Conservation (phyloP, 2,113 vertebrate species). For the Papio anubis region DNA sequence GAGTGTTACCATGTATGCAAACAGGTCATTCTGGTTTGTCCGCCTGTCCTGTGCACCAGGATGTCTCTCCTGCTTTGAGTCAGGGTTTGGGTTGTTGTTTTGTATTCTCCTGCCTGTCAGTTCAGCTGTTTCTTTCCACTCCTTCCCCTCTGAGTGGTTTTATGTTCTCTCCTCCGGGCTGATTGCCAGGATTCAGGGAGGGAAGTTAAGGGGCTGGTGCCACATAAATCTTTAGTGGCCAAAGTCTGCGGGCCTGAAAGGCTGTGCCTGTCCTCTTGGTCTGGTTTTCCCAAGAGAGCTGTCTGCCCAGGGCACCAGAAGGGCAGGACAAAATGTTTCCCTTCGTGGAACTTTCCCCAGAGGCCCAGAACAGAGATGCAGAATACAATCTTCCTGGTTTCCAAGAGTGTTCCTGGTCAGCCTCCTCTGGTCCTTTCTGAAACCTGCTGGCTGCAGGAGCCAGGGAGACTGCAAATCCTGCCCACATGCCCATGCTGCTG, state of each 20-base stretch:
- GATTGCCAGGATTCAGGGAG: background rate
- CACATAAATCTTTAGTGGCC: background rate
- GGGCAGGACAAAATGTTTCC: conserved; percentile 44
- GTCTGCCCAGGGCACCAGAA: background rate
- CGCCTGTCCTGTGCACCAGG: background rate
- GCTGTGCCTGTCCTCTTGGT: background rate
- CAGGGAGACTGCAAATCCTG: accelerated
- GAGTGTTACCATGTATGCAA: conserved; percentile 79
- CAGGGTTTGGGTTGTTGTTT: background rate
- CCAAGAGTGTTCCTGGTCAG: background rate
- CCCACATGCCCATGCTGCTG: background rate
- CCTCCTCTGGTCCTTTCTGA: conserved; percentile 1
- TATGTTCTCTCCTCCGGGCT: background rate
- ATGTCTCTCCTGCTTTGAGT: background rate
- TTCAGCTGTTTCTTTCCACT: background rate
- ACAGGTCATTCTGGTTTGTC: conserved; percentile 60
- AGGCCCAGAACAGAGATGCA: background rate
- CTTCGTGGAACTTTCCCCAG: background rate
- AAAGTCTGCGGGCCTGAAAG: background rate
- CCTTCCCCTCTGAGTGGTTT: background rate
- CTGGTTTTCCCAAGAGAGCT: background rate
- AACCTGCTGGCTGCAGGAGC: background rate
- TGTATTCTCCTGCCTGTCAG: background rate
- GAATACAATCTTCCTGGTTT: background rate
- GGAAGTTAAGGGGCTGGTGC: background rate